Evolutionary conservation across 2,888 invertebrate genomes (phyloP).

Genomic region (Caenorhabditis virilis): DNA sequence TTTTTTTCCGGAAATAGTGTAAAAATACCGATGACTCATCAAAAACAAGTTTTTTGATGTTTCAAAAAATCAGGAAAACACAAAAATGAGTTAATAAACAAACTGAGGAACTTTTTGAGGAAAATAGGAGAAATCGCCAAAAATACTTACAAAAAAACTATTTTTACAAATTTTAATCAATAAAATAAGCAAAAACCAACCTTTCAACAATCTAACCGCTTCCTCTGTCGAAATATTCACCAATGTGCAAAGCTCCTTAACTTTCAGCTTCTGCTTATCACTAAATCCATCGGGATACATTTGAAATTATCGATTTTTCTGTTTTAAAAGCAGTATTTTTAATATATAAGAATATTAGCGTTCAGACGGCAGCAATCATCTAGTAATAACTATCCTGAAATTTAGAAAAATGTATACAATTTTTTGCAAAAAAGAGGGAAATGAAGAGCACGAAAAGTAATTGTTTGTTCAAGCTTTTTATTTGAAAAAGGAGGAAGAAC

Average conservation of each 20-base stretch:
- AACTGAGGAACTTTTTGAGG: too few relatives aligned
- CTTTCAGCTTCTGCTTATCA: constrained; percentile 33
- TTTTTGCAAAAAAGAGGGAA: neutral
- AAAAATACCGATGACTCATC: too few relatives aligned
- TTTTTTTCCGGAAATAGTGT: too few relatives aligned
- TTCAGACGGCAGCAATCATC: constrained; percentile 7
- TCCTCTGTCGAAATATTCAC: constrained; percentile 36
- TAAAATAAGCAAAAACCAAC: constrained; percentile 5
- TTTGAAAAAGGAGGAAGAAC: constrained; percentile 1
- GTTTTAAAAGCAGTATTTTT: too few relatives aligned
- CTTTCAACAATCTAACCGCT: constrained; percentile 24
- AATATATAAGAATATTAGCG: neutral
- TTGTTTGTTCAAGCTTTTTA: too few relatives aligned
- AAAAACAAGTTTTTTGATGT: too few relatives aligned
- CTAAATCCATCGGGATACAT: constrained; percentile 34
- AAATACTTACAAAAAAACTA: too few relatives aligned
- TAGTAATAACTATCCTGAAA: constrained; percentile 26
- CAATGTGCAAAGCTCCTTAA: constrained; percentile 31
- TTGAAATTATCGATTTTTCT: neutral
- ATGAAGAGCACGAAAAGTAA: neutral
- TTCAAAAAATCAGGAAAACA: too few relatives aligned
- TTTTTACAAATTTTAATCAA: neutral
- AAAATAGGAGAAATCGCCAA: too few relatives aligned
- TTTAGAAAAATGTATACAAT: neutral
- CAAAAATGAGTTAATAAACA: too few relatives aligned